Evolutionary conservation across 2,888 invertebrate genomes (phyloP), one percentile per base, ranked within the genome.

Genomic region (Epinotia brunnichana): DNA sequence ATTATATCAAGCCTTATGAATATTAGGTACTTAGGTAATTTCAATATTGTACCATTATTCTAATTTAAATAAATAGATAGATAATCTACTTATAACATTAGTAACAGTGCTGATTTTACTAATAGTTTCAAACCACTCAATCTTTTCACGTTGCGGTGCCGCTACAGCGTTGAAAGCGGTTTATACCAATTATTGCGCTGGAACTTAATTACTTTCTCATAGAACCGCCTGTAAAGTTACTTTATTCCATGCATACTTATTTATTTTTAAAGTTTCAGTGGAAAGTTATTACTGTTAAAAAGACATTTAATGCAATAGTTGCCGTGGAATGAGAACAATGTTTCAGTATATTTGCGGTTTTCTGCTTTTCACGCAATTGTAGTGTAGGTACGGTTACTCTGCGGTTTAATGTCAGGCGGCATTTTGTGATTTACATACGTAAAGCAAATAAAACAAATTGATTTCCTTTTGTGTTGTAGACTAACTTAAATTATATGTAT

Each of bases 101-200:
- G 48, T 44, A 29, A 13, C 17, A 15, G 41, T 39, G 53, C n/a
- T 41, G 0, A n/a, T n/a, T 15, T 48, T 48, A 24, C 15, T 41
- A 5, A 66, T 56, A 56, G 54, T 56, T 66, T 66, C 54, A 56
- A 54, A n/a, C 15, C 2, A 2, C n/a, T 61, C 7, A 17, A 54
- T 63, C n/a, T 21, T 41, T 48, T 48, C 13, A 48, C 48, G n/a
- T 21, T 41, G 53, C 64, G 64, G 17, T 3, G 54, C 11, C 21
- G 66, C 66, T 66, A 66, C 56, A 24, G 35, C 29, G 54, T 56
- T n/a, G 39, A 56, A 39, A 56, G 64, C 64, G 64, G 41, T n/a
- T 39, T 66, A 39, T 66, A 66, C 41, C 24, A 56, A 21, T 56
- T 15, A 21, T 56, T 24, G 24, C 21, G 7, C n/a, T n/a, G 48